phyloP scores from a whole-genome alignment of 2,113 vertebrate species.

The Melanotaenia duboulayi region DNA sequence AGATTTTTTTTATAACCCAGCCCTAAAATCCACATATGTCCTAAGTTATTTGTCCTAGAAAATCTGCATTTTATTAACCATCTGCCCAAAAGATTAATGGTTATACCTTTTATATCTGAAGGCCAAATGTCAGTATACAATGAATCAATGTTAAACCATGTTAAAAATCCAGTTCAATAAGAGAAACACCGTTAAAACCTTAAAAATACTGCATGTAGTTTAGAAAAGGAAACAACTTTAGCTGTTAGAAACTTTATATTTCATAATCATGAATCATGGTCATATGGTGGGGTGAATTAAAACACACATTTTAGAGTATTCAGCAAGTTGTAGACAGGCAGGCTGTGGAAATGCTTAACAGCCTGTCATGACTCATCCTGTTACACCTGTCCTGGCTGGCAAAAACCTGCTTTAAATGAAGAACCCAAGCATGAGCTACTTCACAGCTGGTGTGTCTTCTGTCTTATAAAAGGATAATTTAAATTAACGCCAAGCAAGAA shows the following conservation, averaged over 20 bases:
- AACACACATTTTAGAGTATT: neutral
- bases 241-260: neutral
- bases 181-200: neutral
- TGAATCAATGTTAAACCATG: neutral
- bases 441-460: neutral
- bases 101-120: no score
- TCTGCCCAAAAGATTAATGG: no score
- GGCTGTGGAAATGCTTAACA: neutral
- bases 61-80: no score
- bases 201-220: neutral
- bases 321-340: neutral
- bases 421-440: neutral
- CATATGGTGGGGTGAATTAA: neutral
- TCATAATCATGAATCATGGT: neutral
- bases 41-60: no score
- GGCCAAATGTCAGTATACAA: no score
- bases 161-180: neutral
- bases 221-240: neutral
- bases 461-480: neutral
- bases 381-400: neutral
- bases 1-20: no score
- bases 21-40: no score
- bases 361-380: neutral
- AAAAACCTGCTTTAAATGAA: neutral
- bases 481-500: neutral